Evolutionary conservation across 2,797 vertebrate genomes (phyloP), one percentile per base, ranked within the genome.

Genomic region (Sebastes trivittatus): DNA sequence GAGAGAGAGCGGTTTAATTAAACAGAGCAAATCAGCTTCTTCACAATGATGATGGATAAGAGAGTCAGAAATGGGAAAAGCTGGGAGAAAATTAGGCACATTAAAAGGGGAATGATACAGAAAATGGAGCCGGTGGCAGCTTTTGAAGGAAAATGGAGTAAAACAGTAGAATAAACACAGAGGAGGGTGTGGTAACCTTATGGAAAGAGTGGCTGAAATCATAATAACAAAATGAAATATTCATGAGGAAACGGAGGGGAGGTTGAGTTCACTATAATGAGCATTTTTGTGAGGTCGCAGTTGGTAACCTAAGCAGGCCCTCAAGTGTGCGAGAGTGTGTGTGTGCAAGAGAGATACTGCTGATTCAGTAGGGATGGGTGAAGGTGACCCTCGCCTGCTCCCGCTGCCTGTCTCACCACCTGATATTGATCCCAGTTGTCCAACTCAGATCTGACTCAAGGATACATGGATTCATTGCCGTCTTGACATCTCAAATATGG

Each of bases 311-410:
- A 92, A 95, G 90, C 91, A 82, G 87, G 86, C 73, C 87, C 88
- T 88, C 27, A 56, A 69, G 84, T 58, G 85, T 76, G 42, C 42
- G 16, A 46, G 42, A 42, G 86, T 87, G 80, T 78, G 79, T 66
- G 81, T 30, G 67, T 80, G 87, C 32, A 30, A 46, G 83, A 72
- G 78, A 90, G 94, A 94, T 95, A 90, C 80, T 96, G 96, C 96
- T 96, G 96, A 96, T 95, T 96, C 96, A 96, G 95, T 90, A 84
- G 88, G 89, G 93, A 91, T 92, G 88, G 88, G 72, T 96, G 96
- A 96, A 96, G 96, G 96, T 96, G 95, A 96, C 96, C 95, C 93
- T 92, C 74, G 72, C 81, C 89, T 89, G 82, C 90, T 94, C 89
- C 88, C 80, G 80, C 89, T 87, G 91, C 88, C 87, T 90, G 87